Percentiles rank a stretch among this genome's conserved stretches.
Conservation (phyloP, 2,888 invertebrate species). For the Belgica antarctica region DNA sequence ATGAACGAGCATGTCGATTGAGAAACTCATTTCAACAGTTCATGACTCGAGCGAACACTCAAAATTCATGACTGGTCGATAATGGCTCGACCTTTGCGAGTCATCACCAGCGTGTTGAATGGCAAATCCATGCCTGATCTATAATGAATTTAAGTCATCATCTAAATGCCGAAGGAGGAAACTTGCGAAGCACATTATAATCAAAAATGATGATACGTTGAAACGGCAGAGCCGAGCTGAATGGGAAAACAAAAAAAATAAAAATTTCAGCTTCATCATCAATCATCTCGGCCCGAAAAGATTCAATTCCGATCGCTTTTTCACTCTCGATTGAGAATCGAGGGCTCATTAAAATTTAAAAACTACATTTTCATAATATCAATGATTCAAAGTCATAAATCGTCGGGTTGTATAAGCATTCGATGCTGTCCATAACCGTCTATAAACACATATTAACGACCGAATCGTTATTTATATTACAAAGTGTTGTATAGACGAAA, state of each 20-base stretch:
- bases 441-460: conserved; percentile 42
- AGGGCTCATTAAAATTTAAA: neutral
- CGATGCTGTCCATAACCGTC: neutral
- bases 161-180: neutral
- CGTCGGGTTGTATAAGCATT: neutral
- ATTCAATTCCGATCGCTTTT: too few species aligned
- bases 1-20: neutral
- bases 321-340: neutral
- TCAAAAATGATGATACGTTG: neutral
- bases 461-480: conserved; percentile 35
- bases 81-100: neutral
- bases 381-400: conserved; percentile 8
- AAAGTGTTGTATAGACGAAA: conserved; percentile 36
- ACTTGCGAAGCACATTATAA: neutral
- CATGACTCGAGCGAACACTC: neutral
- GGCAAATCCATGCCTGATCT: too few species aligned
- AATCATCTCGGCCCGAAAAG: too few species aligned
- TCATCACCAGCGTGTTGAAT: neutral
- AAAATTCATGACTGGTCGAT: neutral
- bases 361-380: neutral
- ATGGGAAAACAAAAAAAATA: neutral
- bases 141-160: too few species aligned
- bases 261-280: neutral
- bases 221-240: neutral
- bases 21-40: neutral